Percentiles rank a stretch among this genome's conserved stretches.
Evolutionary conservation across 37 sponge, comb jelly and placozoan genomes (phyloP).

Genomic region (Bolinopsis microptera): DNA sequence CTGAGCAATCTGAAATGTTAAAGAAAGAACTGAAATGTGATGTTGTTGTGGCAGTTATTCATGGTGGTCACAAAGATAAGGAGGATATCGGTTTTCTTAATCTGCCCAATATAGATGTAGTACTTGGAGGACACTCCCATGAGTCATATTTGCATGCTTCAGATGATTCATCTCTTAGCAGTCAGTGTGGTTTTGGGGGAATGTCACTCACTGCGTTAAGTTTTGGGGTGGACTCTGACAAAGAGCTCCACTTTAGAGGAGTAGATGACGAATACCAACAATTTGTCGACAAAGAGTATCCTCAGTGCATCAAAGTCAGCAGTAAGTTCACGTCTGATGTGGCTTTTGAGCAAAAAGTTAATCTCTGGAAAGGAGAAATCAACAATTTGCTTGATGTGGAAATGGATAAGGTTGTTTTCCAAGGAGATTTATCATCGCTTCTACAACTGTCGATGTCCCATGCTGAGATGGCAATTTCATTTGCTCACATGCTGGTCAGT

Average conservation of each 20-base stretch:
- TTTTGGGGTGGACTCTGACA: not conserved
- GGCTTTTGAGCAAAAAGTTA: not conserved
- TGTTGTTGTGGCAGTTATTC: conserved; percentile 39
- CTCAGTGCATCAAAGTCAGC: conserved; percentile 18
- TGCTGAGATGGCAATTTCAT: not conserved
- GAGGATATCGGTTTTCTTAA: conserved; percentile 22
- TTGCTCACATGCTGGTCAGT: conserved; percentile 29
- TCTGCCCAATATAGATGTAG: conserved; percentile 13
- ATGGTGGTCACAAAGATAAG: conserved; percentile 36
- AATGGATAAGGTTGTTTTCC: not conserved
- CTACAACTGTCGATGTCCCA: not conserved
- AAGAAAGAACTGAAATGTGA: conserved; percentile 16
- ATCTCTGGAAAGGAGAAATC: conserved; percentile 14
- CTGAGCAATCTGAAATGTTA: not conserved
- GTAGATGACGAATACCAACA: not conserved
- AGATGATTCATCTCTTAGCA: not conserved
- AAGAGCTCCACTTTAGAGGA: not conserved
- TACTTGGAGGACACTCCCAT: conserved; percentile 43
- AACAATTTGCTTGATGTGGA: not conserved
- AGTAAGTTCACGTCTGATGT: not conserved
- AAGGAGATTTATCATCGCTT: not conserved
- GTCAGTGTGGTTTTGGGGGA: conserved; percentile 30
- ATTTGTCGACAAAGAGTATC: not conserved
- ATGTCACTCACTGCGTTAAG: not conserved
- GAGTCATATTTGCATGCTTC: conserved; percentile 22